These are phyloP conservation scores for Hemichromis elongatus DNA, from an alignment of 2,113 vertebrate species.

Conservation along the genomic window DNA sequence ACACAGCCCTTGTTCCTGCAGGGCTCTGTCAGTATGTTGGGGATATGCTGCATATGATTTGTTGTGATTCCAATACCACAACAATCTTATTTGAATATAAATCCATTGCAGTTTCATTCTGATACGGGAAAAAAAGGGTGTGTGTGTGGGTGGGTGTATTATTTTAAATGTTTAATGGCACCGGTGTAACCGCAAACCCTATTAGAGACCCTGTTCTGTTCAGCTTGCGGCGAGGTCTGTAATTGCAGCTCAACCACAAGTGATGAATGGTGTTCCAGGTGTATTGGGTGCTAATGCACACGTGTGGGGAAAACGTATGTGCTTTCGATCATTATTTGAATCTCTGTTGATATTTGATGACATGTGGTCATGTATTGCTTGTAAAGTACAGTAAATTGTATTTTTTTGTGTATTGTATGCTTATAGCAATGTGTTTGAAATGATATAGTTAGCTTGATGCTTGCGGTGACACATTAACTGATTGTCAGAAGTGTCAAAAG, in stretches of 20 bases:
- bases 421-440: neutral
- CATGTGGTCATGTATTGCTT: neutral
- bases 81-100: neutral
- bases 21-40: neutral
- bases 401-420: neutral
- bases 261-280: slow-evolving; percentile 64
- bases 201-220: slow-evolving; percentile 24
- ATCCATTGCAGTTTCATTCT: neutral
- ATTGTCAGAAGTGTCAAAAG: neutral
- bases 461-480: neutral
- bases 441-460: neutral
- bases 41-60: neutral
- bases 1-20: neutral
- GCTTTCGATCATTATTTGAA: neutral
- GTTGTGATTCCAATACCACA: neutral
- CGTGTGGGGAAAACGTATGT: neutral
- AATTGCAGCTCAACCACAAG: slow-evolving; percentile 59
- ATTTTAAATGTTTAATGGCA: slow-evolving; percentile 18
- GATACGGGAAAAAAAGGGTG: neutral
- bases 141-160: neutral
- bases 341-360: neutral
- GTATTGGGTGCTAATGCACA: neutral
- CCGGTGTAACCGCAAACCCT: slow-evolving; percentile 23
- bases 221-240: slow-evolving; percentile 47
- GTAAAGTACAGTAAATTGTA: neutral